Evolutionary conservation across 2,113 vertebrate species (phyloP), one percentile per base, ranked within the genome.

Genomic region (Lipotes vexillifer): DNA sequence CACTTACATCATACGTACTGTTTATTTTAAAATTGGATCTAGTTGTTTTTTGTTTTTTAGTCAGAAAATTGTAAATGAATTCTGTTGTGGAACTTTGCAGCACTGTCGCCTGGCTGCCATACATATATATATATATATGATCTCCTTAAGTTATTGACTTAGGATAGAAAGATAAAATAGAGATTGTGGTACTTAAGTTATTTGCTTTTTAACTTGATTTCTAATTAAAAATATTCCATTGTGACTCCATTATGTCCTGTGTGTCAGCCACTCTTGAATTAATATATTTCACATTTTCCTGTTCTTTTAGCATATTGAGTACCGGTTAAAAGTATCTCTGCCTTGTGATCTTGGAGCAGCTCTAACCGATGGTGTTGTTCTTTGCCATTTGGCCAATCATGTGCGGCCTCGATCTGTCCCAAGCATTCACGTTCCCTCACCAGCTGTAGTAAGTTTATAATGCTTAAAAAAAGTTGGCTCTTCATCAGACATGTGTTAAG

Each of bases 361-460:
- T 44, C 98, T 99, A 96, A 99, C 99, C 0, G 99, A 99, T 2
- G 99, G 99, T 0, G 99, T 99, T 44, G 99, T 99, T 36, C 99
- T 99, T 68, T 99, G 99, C 98, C 99, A 99, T 95, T 97, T 99
- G 98, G 99, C 99, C 98, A 99, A 99, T 98, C 99, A 99, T 0
- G 99, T 99, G 95, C 99, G 99, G 23, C 99, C 99, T 49, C 99
- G 99, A 6, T 99, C 99, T 2, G 99, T 99, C 33, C 99, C 99
- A 93, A 99, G 99, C 98, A 99, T 99, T 95, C 99, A 99, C 6
- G 99, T 99, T 82, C 99, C 99, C 65, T 99, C 99, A 1, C 99
- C 99, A 61, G 99, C 99, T 65, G 99, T 99, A 97, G 99, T 99
- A 98, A 99, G 99, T 99, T 97, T 93, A 46, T 46, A 0, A 15